Conservation (phyloP, 2,113 vertebrate species). For the Ornithorhynchus anatinus region DNA sequence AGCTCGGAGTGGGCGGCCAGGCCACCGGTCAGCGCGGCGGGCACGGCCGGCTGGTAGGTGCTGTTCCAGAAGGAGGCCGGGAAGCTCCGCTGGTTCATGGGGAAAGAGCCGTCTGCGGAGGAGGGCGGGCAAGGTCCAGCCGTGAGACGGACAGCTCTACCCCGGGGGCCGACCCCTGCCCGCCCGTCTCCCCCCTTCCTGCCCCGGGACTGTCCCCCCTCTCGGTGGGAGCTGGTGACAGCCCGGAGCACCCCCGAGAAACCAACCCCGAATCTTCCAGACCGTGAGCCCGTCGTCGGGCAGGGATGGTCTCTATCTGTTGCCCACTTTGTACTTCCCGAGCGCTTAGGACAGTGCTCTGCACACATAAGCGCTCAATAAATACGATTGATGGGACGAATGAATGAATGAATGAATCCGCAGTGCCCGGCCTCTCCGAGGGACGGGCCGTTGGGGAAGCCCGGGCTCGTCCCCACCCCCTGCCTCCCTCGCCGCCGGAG, state of each 20-base stretch:
- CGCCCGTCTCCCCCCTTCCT: too few relatives aligned
- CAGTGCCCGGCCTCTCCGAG: too few relatives aligned
- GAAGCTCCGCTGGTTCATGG: conserved; percentile 96
- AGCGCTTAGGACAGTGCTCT: too few relatives aligned
- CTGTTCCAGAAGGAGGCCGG: conserved; percentile 98
- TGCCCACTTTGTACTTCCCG: too few relatives aligned
- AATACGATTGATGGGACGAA: too few relatives aligned
- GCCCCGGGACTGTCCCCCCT: fast-evolving
- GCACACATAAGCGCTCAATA: too few relatives aligned
- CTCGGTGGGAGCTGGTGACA: not conserved
- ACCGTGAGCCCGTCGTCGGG: not conserved
- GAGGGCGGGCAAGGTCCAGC: not conserved
- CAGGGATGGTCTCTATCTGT: too few relatives aligned
- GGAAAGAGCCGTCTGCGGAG: conserved; percentile 86
- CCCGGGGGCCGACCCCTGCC: fast-evolving
- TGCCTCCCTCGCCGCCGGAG: too few relatives aligned
- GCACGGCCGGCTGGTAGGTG: conserved; percentile 83
- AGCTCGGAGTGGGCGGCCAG: conserved; percentile 84
- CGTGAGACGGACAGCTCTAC: not conserved
- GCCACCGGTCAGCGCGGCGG: conserved; percentile 71
- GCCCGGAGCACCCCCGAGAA: not conserved
- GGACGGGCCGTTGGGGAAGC: too few relatives aligned
- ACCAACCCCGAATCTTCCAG: not conserved
- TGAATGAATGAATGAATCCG: too few relatives aligned
- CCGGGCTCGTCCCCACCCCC: too few relatives aligned